A percentile compares a stretch with the other conserved stretches of the same genome.
These are phyloP conservation scores for Periplaneta americana DNA, from an alignment of 1,140 invertebrate genomes.

Conservation along the genomic window DNA sequence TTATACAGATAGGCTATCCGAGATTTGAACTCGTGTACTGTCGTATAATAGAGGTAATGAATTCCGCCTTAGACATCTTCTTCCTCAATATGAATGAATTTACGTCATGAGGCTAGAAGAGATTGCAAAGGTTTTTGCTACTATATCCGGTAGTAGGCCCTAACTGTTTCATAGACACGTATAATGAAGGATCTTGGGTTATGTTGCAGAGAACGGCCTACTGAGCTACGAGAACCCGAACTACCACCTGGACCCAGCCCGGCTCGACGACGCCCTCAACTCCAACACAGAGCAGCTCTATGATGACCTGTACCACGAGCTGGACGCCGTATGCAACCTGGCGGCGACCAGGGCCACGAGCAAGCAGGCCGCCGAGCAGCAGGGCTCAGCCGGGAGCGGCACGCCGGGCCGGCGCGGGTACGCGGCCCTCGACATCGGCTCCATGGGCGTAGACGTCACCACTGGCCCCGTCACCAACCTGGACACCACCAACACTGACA, in stretches of 20 bases:
- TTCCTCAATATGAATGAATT: too few species aligned
- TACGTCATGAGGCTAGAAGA: too few species aligned
- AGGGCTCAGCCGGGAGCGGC: constrained; percentile 32
- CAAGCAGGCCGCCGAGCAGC: constrained; percentile 30
- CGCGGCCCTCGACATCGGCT: constrained; percentile 56
- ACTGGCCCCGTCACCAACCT: constrained; percentile 41
- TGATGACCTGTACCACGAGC: constrained; percentile 54
- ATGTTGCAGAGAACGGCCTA: constrained; percentile 80
- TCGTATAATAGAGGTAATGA: too few species aligned
- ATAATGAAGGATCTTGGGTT: too few species aligned
- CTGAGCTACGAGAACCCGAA: constrained; percentile 84
- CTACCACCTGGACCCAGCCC: constrained; percentile 71
- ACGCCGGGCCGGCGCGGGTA: constrained; percentile 53
- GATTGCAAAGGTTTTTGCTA: too few species aligned
- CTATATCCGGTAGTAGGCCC: too few species aligned
- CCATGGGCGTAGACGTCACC: constrained; percentile 65
- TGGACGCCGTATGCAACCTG: constrained; percentile 49
- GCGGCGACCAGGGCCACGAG: constrained; percentile 22
- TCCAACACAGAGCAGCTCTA: constrained; percentile 56
- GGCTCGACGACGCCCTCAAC: constrained; percentile 72
- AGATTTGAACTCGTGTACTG: too few species aligned
- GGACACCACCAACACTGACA: constrained; percentile 6
- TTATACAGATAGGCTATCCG: too few species aligned
- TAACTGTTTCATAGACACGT: too few species aligned
- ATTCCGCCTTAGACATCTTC: too few species aligned